These are phyloP conservation scores for Acholoe squamosa DNA, from an alignment of 2,888 invertebrate genomes.

Conservation along the genomic window DNA sequence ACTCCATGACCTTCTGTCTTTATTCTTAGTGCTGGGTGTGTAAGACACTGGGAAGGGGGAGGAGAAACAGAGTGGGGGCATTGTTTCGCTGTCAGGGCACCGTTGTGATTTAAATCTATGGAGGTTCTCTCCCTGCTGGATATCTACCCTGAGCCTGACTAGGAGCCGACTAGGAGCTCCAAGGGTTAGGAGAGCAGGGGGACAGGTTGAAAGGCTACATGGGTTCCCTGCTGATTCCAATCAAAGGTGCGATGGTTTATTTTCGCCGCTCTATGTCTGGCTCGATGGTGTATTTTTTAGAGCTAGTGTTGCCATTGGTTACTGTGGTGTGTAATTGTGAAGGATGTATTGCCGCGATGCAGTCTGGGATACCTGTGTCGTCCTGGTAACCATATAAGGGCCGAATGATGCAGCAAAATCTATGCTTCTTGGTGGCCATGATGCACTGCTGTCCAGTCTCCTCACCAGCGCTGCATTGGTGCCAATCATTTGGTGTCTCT, in stretches of 20 bases:
- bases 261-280: neutral
- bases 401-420: no score
- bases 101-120: slow-evolving; percentile 38
- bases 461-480: no score
- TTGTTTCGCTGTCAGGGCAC: neutral
- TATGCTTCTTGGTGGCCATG: no score
- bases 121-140: neutral
- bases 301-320: neutral
- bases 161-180: neutral
- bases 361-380: no score
- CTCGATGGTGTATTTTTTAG: neutral
- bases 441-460: no score
- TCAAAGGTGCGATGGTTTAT: neutral
- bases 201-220: neutral
- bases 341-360: neutral
- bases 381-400: no score
- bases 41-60: neutral
- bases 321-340: neutral
- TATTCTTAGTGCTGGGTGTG: neutral
- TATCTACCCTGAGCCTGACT: no score
- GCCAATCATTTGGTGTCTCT: no score
- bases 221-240: slow-evolving; percentile 9
- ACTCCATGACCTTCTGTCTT: neutral
- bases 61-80: neutral
- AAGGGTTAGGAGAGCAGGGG: neutral